Conservation (phyloP, 2,797 vertebrate species). For the Hapalemur alaotrensis region DNA sequence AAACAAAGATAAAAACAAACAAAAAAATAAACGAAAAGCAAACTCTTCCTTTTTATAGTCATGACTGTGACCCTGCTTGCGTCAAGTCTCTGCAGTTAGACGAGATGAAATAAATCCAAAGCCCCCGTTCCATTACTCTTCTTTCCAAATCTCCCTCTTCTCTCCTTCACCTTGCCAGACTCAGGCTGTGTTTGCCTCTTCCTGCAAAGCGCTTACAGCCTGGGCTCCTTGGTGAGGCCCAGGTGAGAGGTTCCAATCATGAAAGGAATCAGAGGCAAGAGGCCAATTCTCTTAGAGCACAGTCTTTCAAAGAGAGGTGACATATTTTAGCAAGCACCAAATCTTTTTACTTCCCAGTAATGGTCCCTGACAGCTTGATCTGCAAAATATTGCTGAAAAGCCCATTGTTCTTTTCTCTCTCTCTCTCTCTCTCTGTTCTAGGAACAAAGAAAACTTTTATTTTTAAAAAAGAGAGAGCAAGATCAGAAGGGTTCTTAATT, state of each 20-base stretch:
- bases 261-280: not conserved
- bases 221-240: not conserved
- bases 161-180: not conserved
- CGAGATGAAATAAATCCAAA: not conserved
- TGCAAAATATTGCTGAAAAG: constrained; percentile 67
- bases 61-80: not conserved
- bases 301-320: not conserved
- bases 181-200: not conserved
- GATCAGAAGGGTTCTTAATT: constrained; percentile 47
- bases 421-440: not conserved
- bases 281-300: not conserved
- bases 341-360: constrained; percentile 54
- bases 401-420: not conserved
- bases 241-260: not conserved
- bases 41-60: not conserved
- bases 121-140: not conserved
- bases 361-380: constrained; percentile 60
- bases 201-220: not conserved
- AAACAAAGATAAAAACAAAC: not conserved
- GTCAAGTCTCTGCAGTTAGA: not conserved
- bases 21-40: not conserved
- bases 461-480: not conserved
- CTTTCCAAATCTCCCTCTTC: too few relatives aligned
- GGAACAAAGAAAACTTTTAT: constrained; percentile 60
- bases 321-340: not conserved